A percentile compares a stretch with the other conserved stretches of the same genome.
phyloP scores from a whole-genome alignment of 2,113 vertebrate species.

The Gambusia affinis region DNA sequence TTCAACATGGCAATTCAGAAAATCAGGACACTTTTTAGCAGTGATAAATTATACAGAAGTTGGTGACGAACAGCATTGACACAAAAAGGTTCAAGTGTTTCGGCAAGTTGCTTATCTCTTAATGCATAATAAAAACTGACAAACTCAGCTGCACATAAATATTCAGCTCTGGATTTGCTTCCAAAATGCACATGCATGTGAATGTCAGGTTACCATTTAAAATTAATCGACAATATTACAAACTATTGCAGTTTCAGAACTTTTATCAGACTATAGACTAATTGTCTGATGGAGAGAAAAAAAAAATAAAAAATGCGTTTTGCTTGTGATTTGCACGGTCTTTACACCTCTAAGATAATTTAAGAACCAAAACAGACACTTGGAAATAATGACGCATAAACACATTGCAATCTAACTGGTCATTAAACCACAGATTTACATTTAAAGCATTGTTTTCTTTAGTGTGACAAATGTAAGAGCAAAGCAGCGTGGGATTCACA shows the following conservation, averaged over 20 bases:
- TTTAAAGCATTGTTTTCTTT: background rate
- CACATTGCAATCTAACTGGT: too few species aligned
- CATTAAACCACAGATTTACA: background rate
- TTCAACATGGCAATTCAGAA: background rate
- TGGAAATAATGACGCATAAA: background rate
- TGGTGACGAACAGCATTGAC: background rate
- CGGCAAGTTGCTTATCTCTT: background rate
- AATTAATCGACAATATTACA: background rate
- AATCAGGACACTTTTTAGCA: slow-evolving; percentile 1
- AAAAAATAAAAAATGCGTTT: background rate
- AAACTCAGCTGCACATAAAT: background rate
- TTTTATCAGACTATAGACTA: background rate
- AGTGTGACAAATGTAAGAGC: background rate
- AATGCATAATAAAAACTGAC: background rate
- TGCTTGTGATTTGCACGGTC: background rate
- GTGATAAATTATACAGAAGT: slow-evolving; percentile 27
- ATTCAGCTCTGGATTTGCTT: background rate
- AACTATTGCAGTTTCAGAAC: background rate
- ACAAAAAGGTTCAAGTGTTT: background rate
- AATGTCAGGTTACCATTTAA: background rate
- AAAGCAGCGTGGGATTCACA: background rate
- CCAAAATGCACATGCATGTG: background rate
- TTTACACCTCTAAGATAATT: background rate
- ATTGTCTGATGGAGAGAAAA: background rate
- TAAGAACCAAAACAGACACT: background rate